Conservation (phyloP, 2,113 vertebrate genomes). For the Connochaetes taurinus region DNA sequence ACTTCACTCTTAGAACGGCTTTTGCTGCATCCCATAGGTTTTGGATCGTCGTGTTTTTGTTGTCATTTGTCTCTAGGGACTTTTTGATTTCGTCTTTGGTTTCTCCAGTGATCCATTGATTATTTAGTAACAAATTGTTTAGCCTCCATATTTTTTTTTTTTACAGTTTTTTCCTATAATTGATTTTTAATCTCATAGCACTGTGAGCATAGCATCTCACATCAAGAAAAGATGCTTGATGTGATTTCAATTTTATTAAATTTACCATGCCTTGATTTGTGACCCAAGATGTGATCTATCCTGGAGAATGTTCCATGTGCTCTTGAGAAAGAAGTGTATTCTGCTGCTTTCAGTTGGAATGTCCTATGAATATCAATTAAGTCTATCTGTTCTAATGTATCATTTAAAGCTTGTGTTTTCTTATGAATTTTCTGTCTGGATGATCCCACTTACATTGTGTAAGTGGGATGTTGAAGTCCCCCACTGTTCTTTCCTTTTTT, state of each 20-base stretch:
- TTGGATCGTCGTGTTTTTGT: not conserved
- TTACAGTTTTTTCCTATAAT: not conserved
- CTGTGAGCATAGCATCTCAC: not conserved
- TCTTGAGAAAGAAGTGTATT: not conserved
- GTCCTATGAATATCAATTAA: not conserved
- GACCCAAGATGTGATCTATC: not conserved
- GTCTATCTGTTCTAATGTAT: not conserved
- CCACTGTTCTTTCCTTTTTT: not conserved
- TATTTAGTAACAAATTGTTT: not conserved
- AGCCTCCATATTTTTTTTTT: not conserved
- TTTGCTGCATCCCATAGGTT: not conserved
- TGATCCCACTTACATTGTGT: not conserved
- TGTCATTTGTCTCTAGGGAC: not conserved
- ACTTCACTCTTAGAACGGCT: not conserved
- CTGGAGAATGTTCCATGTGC: not conserved
- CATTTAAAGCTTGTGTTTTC: not conserved
- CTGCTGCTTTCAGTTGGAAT: not conserved
- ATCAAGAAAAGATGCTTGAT: not conserved
- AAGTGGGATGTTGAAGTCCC: not conserved
- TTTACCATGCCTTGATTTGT: not conserved
- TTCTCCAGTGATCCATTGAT: not conserved
- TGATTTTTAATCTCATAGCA: not conserved
- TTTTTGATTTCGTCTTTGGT: not conserved
- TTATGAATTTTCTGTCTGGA: not conserved
- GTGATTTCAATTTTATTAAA: not conserved